Percentiles rank a stretch among this genome's conserved stretches.
Conservation (phyloP, 2,797 vertebrate genomes). For the Trachops cirrhosus region DNA sequence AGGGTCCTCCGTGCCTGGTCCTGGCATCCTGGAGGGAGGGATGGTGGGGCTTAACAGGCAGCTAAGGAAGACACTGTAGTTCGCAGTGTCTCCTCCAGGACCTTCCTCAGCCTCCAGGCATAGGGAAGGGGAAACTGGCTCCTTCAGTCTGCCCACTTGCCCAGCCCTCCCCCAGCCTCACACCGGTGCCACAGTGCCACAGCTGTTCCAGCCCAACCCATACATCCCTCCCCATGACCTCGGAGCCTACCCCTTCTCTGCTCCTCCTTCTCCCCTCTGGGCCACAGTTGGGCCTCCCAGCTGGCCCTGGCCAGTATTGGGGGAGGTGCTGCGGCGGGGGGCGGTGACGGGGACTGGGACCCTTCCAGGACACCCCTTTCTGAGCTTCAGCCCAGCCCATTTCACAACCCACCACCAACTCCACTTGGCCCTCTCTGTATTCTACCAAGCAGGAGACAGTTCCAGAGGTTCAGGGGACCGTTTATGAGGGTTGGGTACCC, state of each 20-base stretch:
- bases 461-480: background rate
- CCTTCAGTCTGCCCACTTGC: background rate
- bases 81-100: background rate
- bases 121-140: background rate
- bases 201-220: constrained; percentile 64
- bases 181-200: constrained; percentile 50
- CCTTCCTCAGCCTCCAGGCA: background rate
- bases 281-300: constrained; percentile 59
- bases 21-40: background rate
- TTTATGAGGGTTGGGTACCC: constrained; percentile 19
- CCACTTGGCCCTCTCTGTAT: background rate
- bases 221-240: constrained; percentile 58
- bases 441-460: background rate
- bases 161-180: background rate
- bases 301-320: constrained; percentile 34
- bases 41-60: background rate
- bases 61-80: background rate
- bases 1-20: background rate
- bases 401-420: background rate
- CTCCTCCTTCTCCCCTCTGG: constrained; percentile 41
- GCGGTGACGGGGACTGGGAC: too few species aligned
- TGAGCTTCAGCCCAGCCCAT: background rate
- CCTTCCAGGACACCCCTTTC: constrained; percentile 3
- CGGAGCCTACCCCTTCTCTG: constrained; percentile 3
- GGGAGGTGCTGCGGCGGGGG: constrained; percentile 58